Evolutionary conservation across 2,113 vertebrate species (phyloP).

Genomic region (Labeo rohita): DNA sequence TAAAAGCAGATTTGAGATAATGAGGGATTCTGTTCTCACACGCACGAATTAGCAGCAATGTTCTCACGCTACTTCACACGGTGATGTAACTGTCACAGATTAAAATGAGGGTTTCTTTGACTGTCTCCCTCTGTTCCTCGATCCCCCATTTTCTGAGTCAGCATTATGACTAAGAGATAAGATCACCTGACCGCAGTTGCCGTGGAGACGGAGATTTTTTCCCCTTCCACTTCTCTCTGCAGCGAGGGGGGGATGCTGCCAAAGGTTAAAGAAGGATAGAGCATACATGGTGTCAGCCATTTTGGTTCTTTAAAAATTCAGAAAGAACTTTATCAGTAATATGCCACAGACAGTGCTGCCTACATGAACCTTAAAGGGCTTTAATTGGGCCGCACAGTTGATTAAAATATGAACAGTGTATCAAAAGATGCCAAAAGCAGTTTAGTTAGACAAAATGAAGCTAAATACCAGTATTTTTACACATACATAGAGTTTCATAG

Average conservation of each 20-base stretch:
- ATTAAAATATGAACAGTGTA: background rate
- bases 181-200: slow-evolving; percentile 79
- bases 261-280: slow-evolving; percentile 67
- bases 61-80: background rate
- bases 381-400: background rate
- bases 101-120: slow-evolving; percentile 13
- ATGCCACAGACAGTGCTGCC: background rate
- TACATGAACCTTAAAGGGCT: background rate
- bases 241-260: slow-evolving; percentile 45
- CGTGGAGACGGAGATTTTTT: slow-evolving; percentile 68
- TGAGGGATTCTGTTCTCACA: slow-evolving; percentile 4
- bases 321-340: slow-evolving; percentile 69
- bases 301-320: slow-evolving; percentile 62
- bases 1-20: background rate
- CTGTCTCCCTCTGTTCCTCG: slow-evolving; percentile 9
- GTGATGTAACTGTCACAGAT: background rate
- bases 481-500: background rate
- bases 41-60: background rate
- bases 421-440: background rate
- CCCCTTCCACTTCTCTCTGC: slow-evolving; percentile 57
- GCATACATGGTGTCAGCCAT: slow-evolving; percentile 67
- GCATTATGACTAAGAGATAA: slow-evolving; percentile 73
- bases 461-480: background rate
- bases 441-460: background rate
- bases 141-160: slow-evolving; percentile 73